Base-by-base conservation (phyloP, 2,113 vertebrate species). In the Phodopus roborovskii region DNA sequence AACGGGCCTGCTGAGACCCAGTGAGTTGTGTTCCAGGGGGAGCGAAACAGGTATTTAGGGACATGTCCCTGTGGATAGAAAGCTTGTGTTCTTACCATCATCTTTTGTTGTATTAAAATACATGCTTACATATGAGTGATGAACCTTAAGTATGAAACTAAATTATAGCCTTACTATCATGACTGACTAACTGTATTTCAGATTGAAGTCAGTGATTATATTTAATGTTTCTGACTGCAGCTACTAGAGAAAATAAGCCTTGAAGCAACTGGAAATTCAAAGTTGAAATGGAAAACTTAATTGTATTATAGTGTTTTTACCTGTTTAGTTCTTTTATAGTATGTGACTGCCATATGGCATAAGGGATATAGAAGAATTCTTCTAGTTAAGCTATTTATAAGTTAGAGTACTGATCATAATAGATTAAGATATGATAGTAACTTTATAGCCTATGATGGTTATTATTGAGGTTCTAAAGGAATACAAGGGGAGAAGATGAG, bases 61-160 rank as follows among this genome's bases (percentile, higher is more conserved):
- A 26, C 33, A 39, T 90, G 62, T 71, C 90, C n/a, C n/a, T 68
- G 36, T 89, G 77, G 39, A 90, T 71, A 83, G 84, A 81, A 90
- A 78, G 84, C 36, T 42, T 58, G 74, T 88, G 95, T 86, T 20
- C 50, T 83, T 48, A 45, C 50, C 92, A n/a, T 90, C 62, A 77
- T 50, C 66, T 96, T 96, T 84, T 64, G 45, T 45, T 92, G 9
- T 82, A 48, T 90, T 96, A 73, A 84, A 95, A 71, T 90, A 50
- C 11, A 22, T 68, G 16, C 11, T 68, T 94, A 77, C 15, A 33
- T 60, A 19, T 73, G 50, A 75, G 42, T 90, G 70, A 56, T 79
- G 71, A 1, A n/a, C 17, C 48, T 88, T 95, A 74, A 62, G 12
- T 60, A 24, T 62, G 62, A 82, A 20, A 93, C 66, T 97, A 0